A percentile compares a stretch with the other conserved stretches of the same genome.
These are phyloP conservation scores for Maccullochella peelii DNA, from an alignment of 2,113 vertebrate species.

Conservation along the genomic window DNA sequence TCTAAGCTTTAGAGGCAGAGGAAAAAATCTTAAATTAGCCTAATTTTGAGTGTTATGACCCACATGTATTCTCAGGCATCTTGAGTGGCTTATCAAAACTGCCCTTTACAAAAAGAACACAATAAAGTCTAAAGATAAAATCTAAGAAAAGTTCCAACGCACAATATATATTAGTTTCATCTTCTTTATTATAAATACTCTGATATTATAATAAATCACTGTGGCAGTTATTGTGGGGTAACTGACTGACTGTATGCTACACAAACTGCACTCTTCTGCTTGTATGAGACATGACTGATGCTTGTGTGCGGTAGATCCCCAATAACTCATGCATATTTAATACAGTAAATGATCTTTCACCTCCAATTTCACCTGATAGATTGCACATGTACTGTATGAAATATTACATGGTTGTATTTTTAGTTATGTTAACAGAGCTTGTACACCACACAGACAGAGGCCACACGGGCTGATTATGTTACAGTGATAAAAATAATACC, in stretches of 20 bases:
- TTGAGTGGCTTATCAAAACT: slow-evolving; percentile 32
- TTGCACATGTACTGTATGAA: slow-evolving; percentile 35
- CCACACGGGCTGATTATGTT: slow-evolving; percentile 68
- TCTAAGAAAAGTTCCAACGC: slow-evolving; percentile 9
- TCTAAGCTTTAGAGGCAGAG: slow-evolving; percentile 52
- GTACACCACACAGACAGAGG: slow-evolving; percentile 38
- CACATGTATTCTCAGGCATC: slow-evolving; percentile 49
- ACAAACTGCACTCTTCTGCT: slow-evolving; percentile 24
- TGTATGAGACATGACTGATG: slow-evolving; percentile 42
- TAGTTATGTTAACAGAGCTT: slow-evolving; percentile 56
- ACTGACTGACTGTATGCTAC: not conserved
- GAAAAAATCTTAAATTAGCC: slow-evolving; percentile 54
- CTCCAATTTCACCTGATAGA: slow-evolving; percentile 59
- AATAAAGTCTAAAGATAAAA: slow-evolving; percentile 11
- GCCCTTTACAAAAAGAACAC: slow-evolving; percentile 1
- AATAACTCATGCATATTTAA: slow-evolving; percentile 75
- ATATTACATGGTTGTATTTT: slow-evolving; percentile 66
- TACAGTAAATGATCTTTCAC: slow-evolving; percentile 70
- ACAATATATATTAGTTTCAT: not conserved
- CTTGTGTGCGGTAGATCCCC: slow-evolving; percentile 24
- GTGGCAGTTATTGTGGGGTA: not conserved
- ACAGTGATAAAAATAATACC: slow-evolving; percentile 75
- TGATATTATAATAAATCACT: slow-evolving; percentile 10
- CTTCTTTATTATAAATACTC: not conserved
- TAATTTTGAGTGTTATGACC: slow-evolving; percentile 64